Conservation (phyloP, 2,797 vertebrate species). For the Pelochelys cantorii region DNA sequence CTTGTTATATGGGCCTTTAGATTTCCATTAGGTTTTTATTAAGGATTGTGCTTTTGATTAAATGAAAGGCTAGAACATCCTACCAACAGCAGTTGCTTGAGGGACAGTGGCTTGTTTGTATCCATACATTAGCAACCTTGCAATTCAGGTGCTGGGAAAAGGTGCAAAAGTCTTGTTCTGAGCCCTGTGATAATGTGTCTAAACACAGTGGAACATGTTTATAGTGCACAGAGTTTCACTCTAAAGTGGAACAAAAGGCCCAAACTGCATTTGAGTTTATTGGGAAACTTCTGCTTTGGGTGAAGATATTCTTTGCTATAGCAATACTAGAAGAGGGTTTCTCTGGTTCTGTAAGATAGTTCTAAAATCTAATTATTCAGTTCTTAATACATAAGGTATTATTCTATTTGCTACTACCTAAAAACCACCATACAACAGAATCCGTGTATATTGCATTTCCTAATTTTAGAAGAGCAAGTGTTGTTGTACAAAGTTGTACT, state of each 20-base stretch:
- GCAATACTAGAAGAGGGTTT: background rate
- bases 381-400: background rate
- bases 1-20: background rate
- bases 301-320: background rate
- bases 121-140: background rate
- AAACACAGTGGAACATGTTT: background rate
- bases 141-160: too few species aligned
- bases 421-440: background rate
- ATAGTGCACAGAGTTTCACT: background rate
- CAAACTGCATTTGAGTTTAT: fast-evolving
- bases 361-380: background rate
- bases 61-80: background rate
- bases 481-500: background rate
- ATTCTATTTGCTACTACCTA: background rate
- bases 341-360: background rate
- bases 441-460: background rate
- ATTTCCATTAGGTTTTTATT: background rate
- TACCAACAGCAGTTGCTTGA: background rate
- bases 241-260: background rate
- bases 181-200: background rate
- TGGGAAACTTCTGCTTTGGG: background rate
- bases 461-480: background rate
- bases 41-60: fast-evolving
- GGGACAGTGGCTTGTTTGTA: fast-evolving
- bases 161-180: background rate